phyloP scores from a whole-genome alignment of 2,113 vertebrate species.

The Crotophaga sulcirostris region DNA sequence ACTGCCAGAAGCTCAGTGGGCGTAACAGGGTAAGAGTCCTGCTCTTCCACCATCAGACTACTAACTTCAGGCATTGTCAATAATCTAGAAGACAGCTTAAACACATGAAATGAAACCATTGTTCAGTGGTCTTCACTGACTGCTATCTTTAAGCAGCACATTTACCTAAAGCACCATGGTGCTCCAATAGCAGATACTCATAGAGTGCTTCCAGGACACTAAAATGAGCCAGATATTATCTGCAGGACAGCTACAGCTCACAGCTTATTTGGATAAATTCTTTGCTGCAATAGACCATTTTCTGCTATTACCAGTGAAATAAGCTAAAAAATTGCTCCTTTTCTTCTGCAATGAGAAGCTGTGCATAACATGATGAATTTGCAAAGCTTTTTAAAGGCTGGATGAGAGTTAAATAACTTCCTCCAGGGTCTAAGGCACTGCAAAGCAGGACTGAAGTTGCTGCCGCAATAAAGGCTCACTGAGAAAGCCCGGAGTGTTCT shows the following conservation, averaged over 20 bases:
- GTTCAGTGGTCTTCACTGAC: background rate
- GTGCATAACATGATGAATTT: background rate
- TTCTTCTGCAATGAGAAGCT: background rate
- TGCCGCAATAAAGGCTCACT: background rate
- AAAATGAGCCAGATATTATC: background rate
- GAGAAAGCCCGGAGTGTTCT: background rate
- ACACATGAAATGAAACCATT: background rate
- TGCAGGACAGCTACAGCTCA: background rate
- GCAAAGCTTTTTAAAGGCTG: background rate
- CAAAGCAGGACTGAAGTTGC: background rate
- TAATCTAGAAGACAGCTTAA: background rate
- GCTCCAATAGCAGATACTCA: background rate
- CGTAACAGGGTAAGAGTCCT: background rate
- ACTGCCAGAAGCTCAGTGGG: background rate
- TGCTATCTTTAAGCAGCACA: background rate
- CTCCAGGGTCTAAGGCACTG: background rate
- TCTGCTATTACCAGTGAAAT: constrained; percentile 8
- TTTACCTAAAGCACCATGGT: background rate
- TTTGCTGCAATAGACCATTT: constrained; percentile 14
- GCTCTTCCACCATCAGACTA: background rate
- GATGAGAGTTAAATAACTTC: constrained; percentile 8
- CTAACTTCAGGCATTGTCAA: background rate
- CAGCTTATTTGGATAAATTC: constrained; percentile 36
- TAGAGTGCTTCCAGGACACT: background rate
- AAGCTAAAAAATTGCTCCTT: background rate